phyloP scores from a whole-genome alignment of 1,140 invertebrate species.

The Drosophila erecta region DNA sequence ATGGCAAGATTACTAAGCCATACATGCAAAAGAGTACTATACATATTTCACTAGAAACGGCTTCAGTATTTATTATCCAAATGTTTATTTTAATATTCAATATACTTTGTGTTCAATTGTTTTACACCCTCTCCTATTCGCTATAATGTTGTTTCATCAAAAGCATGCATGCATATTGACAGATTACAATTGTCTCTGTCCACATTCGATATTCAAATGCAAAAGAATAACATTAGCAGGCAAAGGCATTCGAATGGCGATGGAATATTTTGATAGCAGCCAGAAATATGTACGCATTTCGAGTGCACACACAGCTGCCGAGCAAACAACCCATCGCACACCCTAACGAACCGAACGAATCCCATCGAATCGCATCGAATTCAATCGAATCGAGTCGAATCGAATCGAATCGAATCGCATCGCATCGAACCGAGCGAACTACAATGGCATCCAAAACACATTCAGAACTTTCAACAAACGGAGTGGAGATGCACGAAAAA shows the following conservation, averaged over 20 bases:
- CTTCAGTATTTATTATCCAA: conserved; percentile 3
- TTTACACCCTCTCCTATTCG: neutral
- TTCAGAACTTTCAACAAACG: conserved; percentile 72
- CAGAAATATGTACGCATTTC: conserved; percentile 29
- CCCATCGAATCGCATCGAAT: conserved; percentile 16
- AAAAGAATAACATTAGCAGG: conserved; percentile 51
- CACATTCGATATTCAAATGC: conserved; percentile 30
- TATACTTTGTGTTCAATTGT: conserved; percentile 11
- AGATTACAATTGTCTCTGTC: conserved; percentile 19
- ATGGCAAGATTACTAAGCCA: conserved; percentile 11
- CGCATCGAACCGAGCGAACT: conserved; percentile 3
- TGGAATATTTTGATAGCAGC: conserved; percentile 46
- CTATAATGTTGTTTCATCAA: conserved; percentile 22
- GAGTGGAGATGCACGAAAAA: conserved; percentile 58
- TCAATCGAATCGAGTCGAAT: neutral
- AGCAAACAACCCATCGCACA: conserved; percentile 49
- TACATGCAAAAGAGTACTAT: conserved; percentile 15
- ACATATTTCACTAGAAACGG: neutral
- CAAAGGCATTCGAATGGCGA: conserved; percentile 24
- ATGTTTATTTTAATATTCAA: conserved; percentile 27
- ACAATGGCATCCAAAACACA: conserved; percentile 51
- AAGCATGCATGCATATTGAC: conserved; percentile 38
- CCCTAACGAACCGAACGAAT: conserved; percentile 28
- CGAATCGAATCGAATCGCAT: conserved; percentile 7
- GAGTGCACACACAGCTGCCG: conserved; percentile 26